A percentile compares a stretch with the other conserved stretches of the same genome.
Evolutionary conservation across 2,888 invertebrate species (phyloP).

Genomic region (Lasioglossum villosulum): DNA sequence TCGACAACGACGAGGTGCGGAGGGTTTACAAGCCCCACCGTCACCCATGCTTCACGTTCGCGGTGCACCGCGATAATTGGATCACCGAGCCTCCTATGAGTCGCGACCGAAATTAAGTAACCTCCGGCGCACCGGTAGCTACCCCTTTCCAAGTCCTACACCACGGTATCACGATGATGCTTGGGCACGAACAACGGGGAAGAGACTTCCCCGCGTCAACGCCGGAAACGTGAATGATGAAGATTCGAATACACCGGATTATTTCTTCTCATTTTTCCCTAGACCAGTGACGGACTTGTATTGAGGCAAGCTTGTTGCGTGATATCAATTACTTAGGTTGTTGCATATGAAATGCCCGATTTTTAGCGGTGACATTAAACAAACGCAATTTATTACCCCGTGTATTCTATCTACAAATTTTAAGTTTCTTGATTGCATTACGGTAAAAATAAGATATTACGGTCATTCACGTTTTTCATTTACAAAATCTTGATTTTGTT

Average conservation of each 20-base stretch:
- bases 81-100: constrained; percentile 59
- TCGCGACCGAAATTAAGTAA: constrained; percentile 68
- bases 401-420: no score
- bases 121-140: constrained; percentile 41
- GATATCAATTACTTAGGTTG: no score
- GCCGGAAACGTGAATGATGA: constrained; percentile 17
- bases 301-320: no score
- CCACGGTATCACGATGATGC: constrained; percentile 28
- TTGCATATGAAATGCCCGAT: no score
- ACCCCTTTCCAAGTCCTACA: constrained; percentile 15
- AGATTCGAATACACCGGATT: not conserved
- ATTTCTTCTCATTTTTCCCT: not conserved
- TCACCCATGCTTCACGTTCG: constrained; percentile 45
- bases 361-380: no score
- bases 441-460: no score
- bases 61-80: constrained; percentile 69
- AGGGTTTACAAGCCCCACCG: constrained; percentile 24
- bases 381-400: no score
- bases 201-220: constrained; percentile 1
- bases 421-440: no score
- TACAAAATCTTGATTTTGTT: no score
- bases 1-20: constrained; percentile 18
- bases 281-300: no score
- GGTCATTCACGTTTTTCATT: no score
- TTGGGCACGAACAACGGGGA: constrained; percentile 51